A percentile compares a stretch with the other conserved stretches of the same genome.
Conservation (phyloP, 2,888 invertebrate genomes). For the Nemotelus nigrinus region DNA sequence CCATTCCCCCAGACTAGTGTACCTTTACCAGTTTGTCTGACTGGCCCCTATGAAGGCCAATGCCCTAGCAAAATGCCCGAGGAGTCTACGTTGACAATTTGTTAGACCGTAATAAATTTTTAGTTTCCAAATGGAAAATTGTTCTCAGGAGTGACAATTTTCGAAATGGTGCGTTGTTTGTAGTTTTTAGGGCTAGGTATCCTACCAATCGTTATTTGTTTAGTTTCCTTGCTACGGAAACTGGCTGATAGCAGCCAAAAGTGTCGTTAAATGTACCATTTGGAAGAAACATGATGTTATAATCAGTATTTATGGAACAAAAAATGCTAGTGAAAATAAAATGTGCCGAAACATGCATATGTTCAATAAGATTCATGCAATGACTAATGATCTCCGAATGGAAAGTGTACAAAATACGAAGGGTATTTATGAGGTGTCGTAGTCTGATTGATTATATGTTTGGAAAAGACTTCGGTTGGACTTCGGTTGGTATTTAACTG, state of each 20-base stretch:
- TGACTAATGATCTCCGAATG: too few relatives aligned
- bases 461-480: too few relatives aligned
- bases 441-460: too few relatives aligned
- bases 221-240: neutral
- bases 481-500: too few relatives aligned
- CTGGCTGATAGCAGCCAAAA: neutral
- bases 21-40: neutral
- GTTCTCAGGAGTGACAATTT: neutral
- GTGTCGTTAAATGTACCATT: neutral
- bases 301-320: neutral
- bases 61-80: neutral
- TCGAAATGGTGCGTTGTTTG: neutral
- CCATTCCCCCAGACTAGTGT: neutral
- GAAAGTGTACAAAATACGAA: too few relatives aligned
- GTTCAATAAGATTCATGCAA: too few relatives aligned
- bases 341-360: neutral
- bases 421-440: too few relatives aligned
- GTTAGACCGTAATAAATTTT: slow-evolving; percentile 36
- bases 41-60: neutral
- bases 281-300: slow-evolving; percentile 11
- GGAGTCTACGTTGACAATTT: neutral
- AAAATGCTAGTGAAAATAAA: neutral
- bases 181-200: too few relatives aligned
- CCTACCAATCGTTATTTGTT: too few relatives aligned
- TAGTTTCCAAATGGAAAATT: slow-evolving; percentile 19